A percentile compares a stretch with the other conserved stretches of the same genome.
Conservation (phyloP, 1,140 invertebrate species). For the Brachionus angularis region DNA sequence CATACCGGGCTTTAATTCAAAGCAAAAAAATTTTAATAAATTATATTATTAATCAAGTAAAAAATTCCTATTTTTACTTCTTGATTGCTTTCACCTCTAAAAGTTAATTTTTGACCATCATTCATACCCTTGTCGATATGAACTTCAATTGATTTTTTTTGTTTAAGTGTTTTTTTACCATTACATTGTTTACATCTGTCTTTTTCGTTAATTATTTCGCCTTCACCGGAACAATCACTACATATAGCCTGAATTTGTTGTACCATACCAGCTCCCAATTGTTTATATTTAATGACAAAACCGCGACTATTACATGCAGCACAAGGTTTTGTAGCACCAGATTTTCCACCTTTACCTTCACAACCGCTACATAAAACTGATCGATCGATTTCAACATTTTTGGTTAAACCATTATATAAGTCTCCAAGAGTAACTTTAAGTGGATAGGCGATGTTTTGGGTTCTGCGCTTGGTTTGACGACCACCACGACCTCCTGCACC, state of each 20-base stretch:
- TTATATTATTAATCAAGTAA: not conserved
- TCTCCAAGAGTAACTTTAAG: constrained; percentile 80
- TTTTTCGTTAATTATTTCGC: constrained; percentile 37
- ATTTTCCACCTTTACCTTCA: constrained; percentile 77
- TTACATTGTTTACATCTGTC: constrained; percentile 44
- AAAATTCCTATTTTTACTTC: too few species aligned
- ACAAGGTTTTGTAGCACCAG: constrained; percentile 75
- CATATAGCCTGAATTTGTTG: constrained; percentile 85
- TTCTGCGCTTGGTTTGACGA: constrained; percentile 7
- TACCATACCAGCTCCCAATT: constrained; percentile 83
- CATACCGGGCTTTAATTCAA: constrained; percentile 48
- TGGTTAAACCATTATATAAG: constrained; percentile 82
- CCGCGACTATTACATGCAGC: constrained; percentile 76
- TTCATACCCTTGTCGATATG: constrained; percentile 57
- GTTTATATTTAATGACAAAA: constrained; percentile 77
- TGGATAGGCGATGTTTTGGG: constrained; percentile 39
- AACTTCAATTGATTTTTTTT: constrained; percentile 40
- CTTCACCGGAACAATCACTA: constrained; percentile 64
- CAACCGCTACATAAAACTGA: constrained; percentile 92
- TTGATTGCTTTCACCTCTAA: constrained; percentile 40
- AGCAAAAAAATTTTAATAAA: too few species aligned
- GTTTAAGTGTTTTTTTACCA: constrained; percentile 35
- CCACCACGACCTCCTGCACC: not conserved
- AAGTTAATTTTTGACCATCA: constrained; percentile 50
- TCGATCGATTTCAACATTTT: constrained; percentile 84